Base-by-base conservation (phyloP, 2,113 vertebrate genomes). In the Emydocephalus ijimae region DNA sequence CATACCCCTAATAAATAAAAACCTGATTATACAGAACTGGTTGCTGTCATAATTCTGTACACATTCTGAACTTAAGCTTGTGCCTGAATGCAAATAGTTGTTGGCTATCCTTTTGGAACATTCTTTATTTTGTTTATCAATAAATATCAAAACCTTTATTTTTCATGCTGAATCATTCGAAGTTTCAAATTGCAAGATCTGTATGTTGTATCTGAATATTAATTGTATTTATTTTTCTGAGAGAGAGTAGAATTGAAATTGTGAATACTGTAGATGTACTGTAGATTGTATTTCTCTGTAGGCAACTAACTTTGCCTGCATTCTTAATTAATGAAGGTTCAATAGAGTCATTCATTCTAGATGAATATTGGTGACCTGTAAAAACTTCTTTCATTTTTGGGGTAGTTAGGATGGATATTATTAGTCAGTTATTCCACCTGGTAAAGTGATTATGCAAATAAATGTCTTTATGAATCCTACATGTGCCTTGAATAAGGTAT, bases 401-500 rank as follows among this genome's bases (percentile, higher is more conserved):
- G 74, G 26, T 92, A 34, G 45, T 87, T 91, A 43, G 74, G 90
- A 91, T 48, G 87, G 23, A 92, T 61, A 45, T 89, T 34, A 14
- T 92, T 86, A 92, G 39, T 86, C 48, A 90, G 57, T 87, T 92
- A 89, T 94, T 92, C 89, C 64, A 92, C 24, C 45, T 87, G 91
- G 39, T 89, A 39, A 89, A 52, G 54, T 92, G 89, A 85, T 91
- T 91, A 92, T 11, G 34, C 59, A 94, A 88, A 87, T 92, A 92
- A 93, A 94, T 59, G 12, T 87, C 87, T 87, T 92, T 3, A 59
- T 88, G 57, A 87, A 89, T 93, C 21, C 88, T 91, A 50, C 90
- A 18, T 90, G 56, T 61, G 23, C 34, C 89, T 74, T 55, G 91
- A 95, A 90, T 92, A 89, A 89, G 24, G 54, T 92, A 74, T 52